Base-by-base conservation (phyloP, 2,113 vertebrate genomes). In the Haemorhous mexicanus region DNA sequence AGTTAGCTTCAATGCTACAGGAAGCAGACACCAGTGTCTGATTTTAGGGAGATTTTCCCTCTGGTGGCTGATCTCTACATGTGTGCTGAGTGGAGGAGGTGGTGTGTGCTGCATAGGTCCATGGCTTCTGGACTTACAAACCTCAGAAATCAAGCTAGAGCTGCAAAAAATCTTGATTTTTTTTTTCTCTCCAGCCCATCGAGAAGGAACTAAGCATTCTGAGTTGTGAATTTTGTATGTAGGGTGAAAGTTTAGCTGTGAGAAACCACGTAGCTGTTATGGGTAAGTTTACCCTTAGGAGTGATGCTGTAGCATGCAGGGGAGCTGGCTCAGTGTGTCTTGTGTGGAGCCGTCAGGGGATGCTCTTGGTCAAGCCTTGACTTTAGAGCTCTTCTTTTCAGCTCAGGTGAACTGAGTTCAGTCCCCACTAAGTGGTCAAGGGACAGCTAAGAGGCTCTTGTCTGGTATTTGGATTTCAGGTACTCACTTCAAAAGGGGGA, bases 301-400 rank as follows among this genome's bases (percentile, higher is more conserved):
- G 16, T 4, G 30, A 21, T 47, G 44, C 23, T 59, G 35, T 10
- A 5, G 72, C 7, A 3, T 52, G 58, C 35, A 52, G 41, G 24
- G 47, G 26, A 68, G 33, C 10, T 4, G 46, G 50, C 18, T 4
- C n/a, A 43, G 1, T 17, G 9, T 37, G 52, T 66, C 46, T 30
- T 35, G 21, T 22, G n/a, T 19, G 3, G 63, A 21, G 16, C 47
- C 1, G 0, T 13, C 4, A 2, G 32, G 23, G 20, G 11, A 68
- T 79, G 73, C 17, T 74, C 41, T 87, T 1, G 0, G 79, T 69
- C 58, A 74, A 74, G 41, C 46, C 55, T 58, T n/a, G 30, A 32
- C 47, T 74, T 72, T 66, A 50, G 63, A 91, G 32, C 61, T 63
- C 11, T 50, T 56, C 30, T 26, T 50, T 87, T 66, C 76, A 37